These are phyloP conservation scores for Anoura caudifer DNA, from an alignment of 2,113 vertebrate genomes.

Conservation along the genomic window DNA sequence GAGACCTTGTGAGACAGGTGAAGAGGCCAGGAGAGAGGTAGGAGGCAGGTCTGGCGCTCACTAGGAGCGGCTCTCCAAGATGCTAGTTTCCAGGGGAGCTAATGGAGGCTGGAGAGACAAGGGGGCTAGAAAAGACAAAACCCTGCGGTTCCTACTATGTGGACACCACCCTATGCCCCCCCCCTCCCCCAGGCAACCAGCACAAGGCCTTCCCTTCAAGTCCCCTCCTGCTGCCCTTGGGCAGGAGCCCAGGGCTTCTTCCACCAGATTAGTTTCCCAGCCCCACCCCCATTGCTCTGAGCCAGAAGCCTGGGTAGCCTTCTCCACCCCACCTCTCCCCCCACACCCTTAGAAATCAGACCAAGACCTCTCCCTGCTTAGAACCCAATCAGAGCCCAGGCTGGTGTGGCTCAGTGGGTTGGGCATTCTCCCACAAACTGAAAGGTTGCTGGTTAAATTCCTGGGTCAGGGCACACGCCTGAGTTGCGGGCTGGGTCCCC, in stretches of 20 bases:
- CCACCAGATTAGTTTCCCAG: not conserved
- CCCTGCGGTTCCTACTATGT: not conserved
- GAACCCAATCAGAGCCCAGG: not conserved
- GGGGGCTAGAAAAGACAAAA: not conserved
- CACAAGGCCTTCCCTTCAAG: not conserved
- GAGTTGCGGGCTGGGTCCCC: too few species aligned
- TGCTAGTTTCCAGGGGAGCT: not conserved
- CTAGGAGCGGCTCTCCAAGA: not conserved
- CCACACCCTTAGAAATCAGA: not conserved
- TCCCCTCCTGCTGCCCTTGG: not conserved
- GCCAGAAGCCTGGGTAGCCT: not conserved
- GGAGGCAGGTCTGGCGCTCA: not conserved
- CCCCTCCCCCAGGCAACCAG: not conserved
- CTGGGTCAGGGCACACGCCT: too few species aligned
- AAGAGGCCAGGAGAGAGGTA: not conserved
- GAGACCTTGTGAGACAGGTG: not conserved
- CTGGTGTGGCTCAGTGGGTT: too few species aligned
- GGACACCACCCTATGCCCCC: rapidly evolving
- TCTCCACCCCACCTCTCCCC: not conserved
- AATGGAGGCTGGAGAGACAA: not conserved
- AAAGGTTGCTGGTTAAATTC: too few species aligned
- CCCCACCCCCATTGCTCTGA: not conserved
- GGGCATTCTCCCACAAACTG: too few species aligned
- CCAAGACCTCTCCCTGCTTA: conserved; percentile 33
- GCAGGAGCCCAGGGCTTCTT: not conserved